phyloP scores from a whole-genome alignment of 2,888 invertebrate genomes.

The Diplolepis rosae region DNA sequence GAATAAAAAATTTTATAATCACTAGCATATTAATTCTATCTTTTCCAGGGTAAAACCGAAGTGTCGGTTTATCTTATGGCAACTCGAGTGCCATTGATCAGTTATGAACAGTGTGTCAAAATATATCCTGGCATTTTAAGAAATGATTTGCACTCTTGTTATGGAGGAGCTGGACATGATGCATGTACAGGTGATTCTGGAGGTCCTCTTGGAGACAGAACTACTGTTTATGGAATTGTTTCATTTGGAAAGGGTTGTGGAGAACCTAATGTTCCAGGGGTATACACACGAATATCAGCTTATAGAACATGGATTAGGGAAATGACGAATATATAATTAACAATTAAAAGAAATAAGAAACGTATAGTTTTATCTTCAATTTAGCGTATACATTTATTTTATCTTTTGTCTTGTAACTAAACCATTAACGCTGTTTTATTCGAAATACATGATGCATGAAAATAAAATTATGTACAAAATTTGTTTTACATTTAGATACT shows the following conservation, averaged over 20 bases:
- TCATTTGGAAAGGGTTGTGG: slow-evolving; percentile 18
- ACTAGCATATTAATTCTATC: not conserved
- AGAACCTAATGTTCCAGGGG: not conserved
- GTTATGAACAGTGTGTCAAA: not conserved
- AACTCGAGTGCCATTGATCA: not conserved
- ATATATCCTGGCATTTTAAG: not conserved
- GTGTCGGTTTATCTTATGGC: not conserved
- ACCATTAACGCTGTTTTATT: no score
- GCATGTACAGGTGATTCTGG: slow-evolving; percentile 18
- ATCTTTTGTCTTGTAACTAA: no score
- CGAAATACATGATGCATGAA: no score
- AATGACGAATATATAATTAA: not conserved
- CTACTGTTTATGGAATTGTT: slow-evolving; percentile 14
- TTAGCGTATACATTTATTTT: no score
- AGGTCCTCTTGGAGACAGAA: slow-evolving; percentile 7
- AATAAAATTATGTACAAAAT: no score
- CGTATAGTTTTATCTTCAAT: no score
- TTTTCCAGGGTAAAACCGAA: not conserved
- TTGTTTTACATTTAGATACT: no score
- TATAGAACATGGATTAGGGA: not conserved
- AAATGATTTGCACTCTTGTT: not conserved
- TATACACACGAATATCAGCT: not conserved
- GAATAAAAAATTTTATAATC: no score
- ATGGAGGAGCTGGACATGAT: slow-evolving; percentile 3
- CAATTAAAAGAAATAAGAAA: not conserved